phyloP scores from a whole-genome alignment of 2,797 vertebrate genomes.

The Artibeus jamaicensis region DNA sequence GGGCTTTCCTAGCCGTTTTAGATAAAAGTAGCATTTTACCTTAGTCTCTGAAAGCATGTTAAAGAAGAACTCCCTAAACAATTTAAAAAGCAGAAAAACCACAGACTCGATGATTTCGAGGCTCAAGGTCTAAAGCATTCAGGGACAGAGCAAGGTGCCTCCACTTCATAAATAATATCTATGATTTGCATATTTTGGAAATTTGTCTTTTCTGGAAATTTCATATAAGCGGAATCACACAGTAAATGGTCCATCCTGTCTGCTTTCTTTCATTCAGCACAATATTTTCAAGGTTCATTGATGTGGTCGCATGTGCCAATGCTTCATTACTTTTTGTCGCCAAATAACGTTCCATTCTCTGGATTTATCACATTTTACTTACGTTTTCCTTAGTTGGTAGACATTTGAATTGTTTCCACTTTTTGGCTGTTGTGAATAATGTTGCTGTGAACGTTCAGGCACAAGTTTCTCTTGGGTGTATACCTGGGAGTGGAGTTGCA shows the following conservation, averaged over 20 bases:
- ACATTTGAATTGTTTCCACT: not conserved
- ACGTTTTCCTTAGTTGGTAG: not conserved
- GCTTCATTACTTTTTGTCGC: not conserved
- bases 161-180: not conserved
- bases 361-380: not conserved
- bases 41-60: not conserved
- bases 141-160: not conserved
- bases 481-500: not conserved
- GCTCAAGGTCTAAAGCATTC: not conserved
- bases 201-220: not conserved
- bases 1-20: not conserved
- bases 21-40: slow-evolving; percentile 4
- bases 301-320: not conserved
- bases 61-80: not conserved
- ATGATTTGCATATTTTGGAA: not conserved
- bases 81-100: not conserved
- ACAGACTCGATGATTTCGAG: not conserved
- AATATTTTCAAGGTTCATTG: not conserved
- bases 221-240: not conserved
- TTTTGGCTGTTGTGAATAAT: not conserved
- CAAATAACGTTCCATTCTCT: not conserved
- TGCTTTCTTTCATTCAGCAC: not conserved
- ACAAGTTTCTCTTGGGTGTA: not conserved
- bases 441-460: not conserved
- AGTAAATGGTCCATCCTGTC: not conserved